Evolutionary conservation across 2,113 vertebrate species (phyloP).

Genomic region (Danionella cerebrum): DNA sequence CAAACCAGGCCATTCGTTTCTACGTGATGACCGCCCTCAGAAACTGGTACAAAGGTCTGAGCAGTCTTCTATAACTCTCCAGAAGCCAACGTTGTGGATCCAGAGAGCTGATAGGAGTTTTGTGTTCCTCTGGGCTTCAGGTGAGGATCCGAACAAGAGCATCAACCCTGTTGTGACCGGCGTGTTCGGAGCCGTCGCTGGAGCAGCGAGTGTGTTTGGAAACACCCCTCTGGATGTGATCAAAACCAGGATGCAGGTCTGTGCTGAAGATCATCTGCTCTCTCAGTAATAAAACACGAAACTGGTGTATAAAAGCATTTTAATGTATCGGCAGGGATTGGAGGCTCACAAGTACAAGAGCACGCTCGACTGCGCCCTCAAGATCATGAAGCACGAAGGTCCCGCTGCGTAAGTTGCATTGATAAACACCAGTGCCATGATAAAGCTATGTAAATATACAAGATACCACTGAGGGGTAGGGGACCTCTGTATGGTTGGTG

Average conservation of each 20-base stretch:
- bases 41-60: slow-evolving; percentile 94
- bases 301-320: not conserved
- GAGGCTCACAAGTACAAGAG: slow-evolving; percentile 92
- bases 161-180: slow-evolving; percentile 88
- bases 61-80: no score
- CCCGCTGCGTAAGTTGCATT: slow-evolving; percentile 86
- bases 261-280: not conserved
- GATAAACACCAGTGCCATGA: not conserved
- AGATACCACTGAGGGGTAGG: no score
- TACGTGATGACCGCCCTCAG: slow-evolving; percentile 90
- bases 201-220: slow-evolving; percentile 90
- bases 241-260: slow-evolving; percentile 96
- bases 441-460: no score
- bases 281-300: no score
- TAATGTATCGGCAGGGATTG: slow-evolving; percentile 68
- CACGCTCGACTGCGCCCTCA: slow-evolving; percentile 81
- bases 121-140: no score
- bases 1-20: slow-evolving; percentile 96
- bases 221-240: slow-evolving; percentile 95
- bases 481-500: no score
- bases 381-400: slow-evolving; percentile 90
- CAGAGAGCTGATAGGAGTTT: no score
- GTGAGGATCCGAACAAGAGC: slow-evolving; percentile 76
- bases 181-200: slow-evolving; percentile 78
- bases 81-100: no score